Base-by-base conservation (phyloP, 2,113 vertebrate genomes). In the Perca fluviatilis region DNA sequence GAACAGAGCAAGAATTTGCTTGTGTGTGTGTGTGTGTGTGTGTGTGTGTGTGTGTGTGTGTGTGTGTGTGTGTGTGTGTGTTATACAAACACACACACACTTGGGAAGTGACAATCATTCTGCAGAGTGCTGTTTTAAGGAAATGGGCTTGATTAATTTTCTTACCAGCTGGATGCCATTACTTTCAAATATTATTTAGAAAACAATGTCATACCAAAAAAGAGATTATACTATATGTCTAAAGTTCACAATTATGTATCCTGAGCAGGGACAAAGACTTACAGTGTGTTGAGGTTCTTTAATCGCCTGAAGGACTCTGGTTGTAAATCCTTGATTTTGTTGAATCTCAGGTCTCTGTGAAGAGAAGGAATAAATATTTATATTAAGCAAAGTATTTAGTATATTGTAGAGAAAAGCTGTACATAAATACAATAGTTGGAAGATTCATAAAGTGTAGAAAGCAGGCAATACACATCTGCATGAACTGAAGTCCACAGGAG, bases 261-360 rank as follows among this genome's bases (percentile, higher is more conserved):
- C 14, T n/a, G 54, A 73, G 40, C 2, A 0, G 18, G 40, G 23
- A 60, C n/a, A 66, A 73, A 54, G 46, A 98, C 98, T 98, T 96
- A 99, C 98, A 99, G 92, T 3, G 98, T 99, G 89, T 99, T 99
- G 91, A 99, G 93, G 93, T 97, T 98, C 87, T 97, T 97, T 86
- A 99, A 95, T 64, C 95, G 92, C 88, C 89, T 95, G 93, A 99
- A 98, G 53, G 98, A 96, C 77, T 97, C 97, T 0, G 95, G 95
- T 33, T 97, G 98, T 86, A 99, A 96, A 92, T 99, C 98, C 90
- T 98, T 96, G 93, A 99, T 98, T 94, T 98, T 97, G 93, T 99
- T 99, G 90, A 99, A 99, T 83, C 98, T 97, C 82, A 99, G 92
- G 81, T 99, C 98, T 92, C 98, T 99, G 95, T 8, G 57, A 91